Conservation (phyloP, 1,140 invertebrate genomes). For the Theocolax elegans region DNA sequence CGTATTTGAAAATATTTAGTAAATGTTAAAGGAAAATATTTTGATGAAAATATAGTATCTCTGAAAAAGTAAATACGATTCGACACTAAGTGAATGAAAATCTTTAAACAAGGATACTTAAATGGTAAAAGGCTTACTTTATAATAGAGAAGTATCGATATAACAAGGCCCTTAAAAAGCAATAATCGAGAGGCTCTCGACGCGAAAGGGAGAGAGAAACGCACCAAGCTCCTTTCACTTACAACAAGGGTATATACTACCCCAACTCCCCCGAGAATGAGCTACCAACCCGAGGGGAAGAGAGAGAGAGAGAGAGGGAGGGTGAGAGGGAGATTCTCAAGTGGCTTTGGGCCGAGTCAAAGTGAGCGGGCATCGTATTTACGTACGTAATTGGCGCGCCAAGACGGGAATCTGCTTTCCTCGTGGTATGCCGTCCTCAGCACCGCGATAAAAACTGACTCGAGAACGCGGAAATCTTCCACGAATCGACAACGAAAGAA, state of each 20-base stretch:
- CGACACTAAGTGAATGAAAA: too few relatives aligned
- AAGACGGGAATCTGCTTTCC: conserved; percentile 16
- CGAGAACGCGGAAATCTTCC: too few relatives aligned
- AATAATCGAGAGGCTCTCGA: conserved; percentile 21
- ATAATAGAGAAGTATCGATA: not conserved
- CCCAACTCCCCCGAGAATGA: not conserved
- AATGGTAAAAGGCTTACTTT: too few relatives aligned
- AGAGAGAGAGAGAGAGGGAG: not conserved
- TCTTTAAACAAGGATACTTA: too few relatives aligned
- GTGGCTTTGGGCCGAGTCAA: not conserved
- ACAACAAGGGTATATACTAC: not conserved
- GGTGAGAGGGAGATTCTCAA: not conserved
- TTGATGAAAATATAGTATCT: too few relatives aligned
- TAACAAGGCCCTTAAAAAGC: not conserved
- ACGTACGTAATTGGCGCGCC: conserved; percentile 30
- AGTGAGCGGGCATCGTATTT: conserved; percentile 16
- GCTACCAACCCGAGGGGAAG: not conserved
- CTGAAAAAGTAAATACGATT: too few relatives aligned
- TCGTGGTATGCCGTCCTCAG: too few relatives aligned
- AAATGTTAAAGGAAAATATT: too few relatives aligned
- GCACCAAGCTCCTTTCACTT: not conserved
- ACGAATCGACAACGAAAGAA: too few relatives aligned
- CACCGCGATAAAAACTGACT: too few relatives aligned
- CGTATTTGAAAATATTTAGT: too few relatives aligned
- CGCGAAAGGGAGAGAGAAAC: not conserved